Conservation (phyloP, 53 echinoderm and acorn worm genomes). For the Holothuria scabra region DNA sequence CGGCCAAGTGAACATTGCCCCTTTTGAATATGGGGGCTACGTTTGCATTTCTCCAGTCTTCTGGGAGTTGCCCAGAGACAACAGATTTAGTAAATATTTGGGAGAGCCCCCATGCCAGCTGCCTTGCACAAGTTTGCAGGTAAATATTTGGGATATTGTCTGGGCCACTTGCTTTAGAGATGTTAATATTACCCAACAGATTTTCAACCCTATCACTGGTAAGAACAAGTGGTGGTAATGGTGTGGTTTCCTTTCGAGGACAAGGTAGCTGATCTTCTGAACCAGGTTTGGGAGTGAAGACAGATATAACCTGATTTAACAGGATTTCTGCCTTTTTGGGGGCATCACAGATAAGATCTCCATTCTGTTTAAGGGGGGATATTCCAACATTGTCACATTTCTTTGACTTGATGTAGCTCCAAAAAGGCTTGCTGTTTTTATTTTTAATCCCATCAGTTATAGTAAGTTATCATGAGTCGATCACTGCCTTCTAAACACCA, state of each 20-base stretch:
- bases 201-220: background rate
- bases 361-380: slow-evolving; percentile 28
- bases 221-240: no score
- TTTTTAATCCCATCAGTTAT: no score
- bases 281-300: slow-evolving; percentile 29
- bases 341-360: slow-evolving; percentile 8
- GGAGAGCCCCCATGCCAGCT: slow-evolving; percentile 26
- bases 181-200: background rate
- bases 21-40: no score
- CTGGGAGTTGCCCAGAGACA: slow-evolving; percentile 23
- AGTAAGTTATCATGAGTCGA: no score
- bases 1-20: no score
- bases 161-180: slow-evolving; percentile 35
- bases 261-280: no score
- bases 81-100: slow-evolving; percentile 32
- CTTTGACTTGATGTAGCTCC: no score
- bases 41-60: slow-evolving; percentile 44
- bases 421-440: no score
- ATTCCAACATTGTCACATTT: no score
- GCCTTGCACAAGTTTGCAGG: slow-evolving; percentile 32
- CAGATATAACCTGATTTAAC: slow-evolving; percentile 24
- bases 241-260: no score
- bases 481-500: no score
- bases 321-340: slow-evolving; percentile 18
- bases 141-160: slow-evolving; percentile 46